Evolutionary conservation across 1,140 invertebrate species (phyloP).

Genomic region (Patella vulgata): DNA sequence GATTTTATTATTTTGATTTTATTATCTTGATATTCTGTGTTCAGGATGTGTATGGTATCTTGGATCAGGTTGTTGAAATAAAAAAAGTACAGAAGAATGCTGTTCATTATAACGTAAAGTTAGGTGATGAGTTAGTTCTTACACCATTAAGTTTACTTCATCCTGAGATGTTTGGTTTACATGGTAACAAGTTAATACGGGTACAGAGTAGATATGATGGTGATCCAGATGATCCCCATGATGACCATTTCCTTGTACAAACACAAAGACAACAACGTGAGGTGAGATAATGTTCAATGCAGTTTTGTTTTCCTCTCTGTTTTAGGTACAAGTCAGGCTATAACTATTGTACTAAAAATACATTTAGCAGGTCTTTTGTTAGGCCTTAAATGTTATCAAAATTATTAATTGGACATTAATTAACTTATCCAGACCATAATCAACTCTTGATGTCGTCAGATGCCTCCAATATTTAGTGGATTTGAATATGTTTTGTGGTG

Average conservation of each 20-base stretch:
- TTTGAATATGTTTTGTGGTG: no score
- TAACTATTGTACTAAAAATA: no score
- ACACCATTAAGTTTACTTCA: conserved; percentile 89
- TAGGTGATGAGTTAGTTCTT: conserved; percentile 93
- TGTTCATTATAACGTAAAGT: conserved; percentile 80
- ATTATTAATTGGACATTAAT: no score
- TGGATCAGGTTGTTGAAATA: conserved; percentile 82
- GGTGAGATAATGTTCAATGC: background rate
- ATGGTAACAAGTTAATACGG: conserved; percentile 73
- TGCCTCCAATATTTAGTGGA: no score
- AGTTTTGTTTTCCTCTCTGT: background rate
- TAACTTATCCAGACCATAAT: no score
- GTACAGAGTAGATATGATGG: conserved; percentile 80
- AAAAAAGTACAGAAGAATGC: conserved; percentile 78
- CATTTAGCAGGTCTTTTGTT: no score
- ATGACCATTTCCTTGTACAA: conserved; percentile 83
- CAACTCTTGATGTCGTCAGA: no score
- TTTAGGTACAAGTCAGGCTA: background rate
- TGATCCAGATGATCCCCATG: conserved; percentile 92
- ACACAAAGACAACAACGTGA: conserved; percentile 29
- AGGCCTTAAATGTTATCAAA: no score
- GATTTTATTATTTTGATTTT: background rate
- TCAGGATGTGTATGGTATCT: conserved; percentile 83
- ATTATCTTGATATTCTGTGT: conserved; percentile 27
- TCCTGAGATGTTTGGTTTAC: conserved; percentile 88